Evolutionary conservation across 1,140 invertebrate species (phyloP), one percentile per base, ranked within the genome.

Genomic region (Sarcophaga peregrina): DNA sequence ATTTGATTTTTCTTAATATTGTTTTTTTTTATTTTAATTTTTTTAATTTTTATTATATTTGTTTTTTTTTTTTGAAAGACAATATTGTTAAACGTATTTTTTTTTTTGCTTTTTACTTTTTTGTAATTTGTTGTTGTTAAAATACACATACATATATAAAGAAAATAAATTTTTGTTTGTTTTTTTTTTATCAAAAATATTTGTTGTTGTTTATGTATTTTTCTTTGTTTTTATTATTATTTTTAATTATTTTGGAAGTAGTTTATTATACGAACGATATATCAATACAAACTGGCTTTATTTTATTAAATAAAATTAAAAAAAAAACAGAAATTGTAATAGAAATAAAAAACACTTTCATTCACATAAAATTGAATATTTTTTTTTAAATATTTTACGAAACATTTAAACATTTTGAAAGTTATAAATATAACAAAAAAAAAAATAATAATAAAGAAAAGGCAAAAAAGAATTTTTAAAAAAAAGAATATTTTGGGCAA

Each of bases 121-220:
- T 68, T 25, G 6, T 76, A 10, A 20, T 17, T 75, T 37, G n/a
- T 47, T 47, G 25, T 37, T 37, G 25, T 37, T 37, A 37, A 37
- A 37, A 37, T 37, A 37, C 25, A 37, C 25, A 37, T 37, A 37
- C 25, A 37, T 37, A 37, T 37, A 37, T 37, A 68, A 68, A 68
- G 17, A 68, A 68, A 68, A 68, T 58, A 58, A 58, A 68, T 17
- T 11, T 58, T 37, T 37, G 25, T 58, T 20, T 68, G 20, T 68
- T 68, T 68, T 58, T 20, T 68, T 68, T 68, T 68, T 68, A 68
- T 68, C 62, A 68, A 68, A 68, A 68, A 68, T 68, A 68, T 68
- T 68, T 58, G 54, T 68, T 68, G 62, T 68, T 68, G 6, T 68
- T 20, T 68, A 8, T 20, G 17, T 68, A 20, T 68, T 37, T 37